These are phyloP conservation scores for Burhinus bistriatus DNA, from an alignment of 2,113 vertebrate genomes.

Conservation along the genomic window DNA sequence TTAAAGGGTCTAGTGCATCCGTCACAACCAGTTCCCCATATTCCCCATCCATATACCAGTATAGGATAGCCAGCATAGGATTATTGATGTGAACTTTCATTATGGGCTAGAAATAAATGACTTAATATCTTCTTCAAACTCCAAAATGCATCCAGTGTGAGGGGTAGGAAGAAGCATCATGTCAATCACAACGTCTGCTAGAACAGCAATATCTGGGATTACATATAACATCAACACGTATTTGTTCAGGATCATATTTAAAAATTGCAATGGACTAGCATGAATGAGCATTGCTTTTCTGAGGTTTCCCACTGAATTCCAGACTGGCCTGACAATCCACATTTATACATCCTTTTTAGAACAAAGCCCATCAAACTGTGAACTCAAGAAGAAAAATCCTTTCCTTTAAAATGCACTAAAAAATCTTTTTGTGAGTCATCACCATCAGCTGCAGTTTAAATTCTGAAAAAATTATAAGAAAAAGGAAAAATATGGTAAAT, in stretches of 20 bases:
- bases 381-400: background rate
- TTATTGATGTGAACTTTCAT: background rate
- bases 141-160: background rate
- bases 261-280: background rate
- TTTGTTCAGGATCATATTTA: background rate
- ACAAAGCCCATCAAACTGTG: background rate
- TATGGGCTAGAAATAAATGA: background rate
- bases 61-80: background rate
- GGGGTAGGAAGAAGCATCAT: background rate
- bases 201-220: background rate
- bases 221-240: accelerated
- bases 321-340: background rate
- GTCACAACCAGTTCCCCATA: background rate
- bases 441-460: background rate
- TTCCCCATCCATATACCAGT: background rate
- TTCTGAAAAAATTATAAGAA: background rate
- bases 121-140: background rate
- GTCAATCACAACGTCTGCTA: background rate
- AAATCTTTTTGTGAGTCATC: background rate
- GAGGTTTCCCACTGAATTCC: background rate
- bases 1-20: background rate
- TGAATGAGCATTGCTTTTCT: background rate
- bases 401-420: background rate
- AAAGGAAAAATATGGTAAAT: background rate
- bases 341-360: background rate